These are phyloP conservation scores for Agriotes lineatus DNA, from an alignment of 2,888 invertebrate genomes.

Conservation along the genomic window DNA sequence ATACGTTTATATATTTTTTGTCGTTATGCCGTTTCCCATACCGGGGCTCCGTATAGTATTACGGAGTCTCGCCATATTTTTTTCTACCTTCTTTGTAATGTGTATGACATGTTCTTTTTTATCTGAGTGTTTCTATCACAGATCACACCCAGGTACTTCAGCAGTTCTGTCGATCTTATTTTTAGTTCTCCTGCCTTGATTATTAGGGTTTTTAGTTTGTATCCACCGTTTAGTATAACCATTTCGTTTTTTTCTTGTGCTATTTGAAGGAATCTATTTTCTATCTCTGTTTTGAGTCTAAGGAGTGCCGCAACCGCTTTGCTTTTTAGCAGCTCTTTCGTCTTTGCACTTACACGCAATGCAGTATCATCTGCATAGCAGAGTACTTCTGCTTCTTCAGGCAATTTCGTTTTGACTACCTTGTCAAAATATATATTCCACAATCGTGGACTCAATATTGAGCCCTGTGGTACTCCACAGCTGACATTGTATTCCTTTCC, in stretches of 20 bases:
- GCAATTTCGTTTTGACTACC: no score
- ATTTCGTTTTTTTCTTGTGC: background rate
- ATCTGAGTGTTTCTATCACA: no score
- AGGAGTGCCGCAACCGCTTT: background rate
- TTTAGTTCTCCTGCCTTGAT: background rate
- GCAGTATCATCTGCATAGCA: background rate
- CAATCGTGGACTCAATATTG: background rate
- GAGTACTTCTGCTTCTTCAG: background rate
- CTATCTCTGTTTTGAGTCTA: background rate
- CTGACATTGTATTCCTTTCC: background rate
- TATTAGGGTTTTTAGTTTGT: background rate
- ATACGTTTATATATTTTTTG: no score
- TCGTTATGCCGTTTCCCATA: no score
- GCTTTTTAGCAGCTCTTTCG: background rate
- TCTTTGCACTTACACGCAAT: background rate
- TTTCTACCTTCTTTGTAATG: no score
- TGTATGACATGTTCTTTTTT: no score
- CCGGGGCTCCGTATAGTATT: no score
- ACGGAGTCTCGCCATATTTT: no score
- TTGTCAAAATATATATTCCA: background rate
- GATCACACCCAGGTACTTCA: background rate
- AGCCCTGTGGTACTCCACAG: background rate
- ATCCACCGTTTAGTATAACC: background rate
- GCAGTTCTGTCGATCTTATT: background rate
- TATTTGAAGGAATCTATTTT: background rate